Conservation (phyloP, 2,113 vertebrate species). For the Hemicordylus capensis region DNA sequence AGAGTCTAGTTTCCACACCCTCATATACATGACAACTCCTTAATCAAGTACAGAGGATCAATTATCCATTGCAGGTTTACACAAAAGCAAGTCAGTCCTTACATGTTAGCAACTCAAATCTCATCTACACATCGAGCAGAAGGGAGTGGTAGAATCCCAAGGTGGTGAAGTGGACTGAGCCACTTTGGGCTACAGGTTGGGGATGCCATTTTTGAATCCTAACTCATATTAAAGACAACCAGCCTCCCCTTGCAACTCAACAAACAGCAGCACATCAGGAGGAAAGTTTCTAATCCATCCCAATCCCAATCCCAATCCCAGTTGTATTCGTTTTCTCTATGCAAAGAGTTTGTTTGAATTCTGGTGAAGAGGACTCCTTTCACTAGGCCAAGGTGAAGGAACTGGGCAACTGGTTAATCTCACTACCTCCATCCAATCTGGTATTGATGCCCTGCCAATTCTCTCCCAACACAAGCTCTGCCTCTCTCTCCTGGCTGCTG, state of each 20-base stretch:
- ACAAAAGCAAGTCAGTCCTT: background rate
- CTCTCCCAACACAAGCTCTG: background rate
- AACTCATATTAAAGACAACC: too few species aligned
- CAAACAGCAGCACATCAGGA: too few species aligned
- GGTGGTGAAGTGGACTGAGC: background rate
- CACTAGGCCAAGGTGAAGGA: background rate
- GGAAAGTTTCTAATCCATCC: too few species aligned
- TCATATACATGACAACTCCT: background rate
- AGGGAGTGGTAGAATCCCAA: too few species aligned
- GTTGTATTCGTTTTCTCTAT: too few species aligned
- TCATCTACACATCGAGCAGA: too few species aligned
- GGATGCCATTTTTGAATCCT: too few species aligned
- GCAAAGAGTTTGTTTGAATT: too few species aligned
- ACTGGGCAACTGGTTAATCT: background rate
- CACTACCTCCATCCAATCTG: background rate
- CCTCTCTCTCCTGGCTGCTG: background rate
- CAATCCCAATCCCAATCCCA: too few species aligned
- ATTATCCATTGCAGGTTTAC: background rate
- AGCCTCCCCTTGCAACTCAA: too few species aligned
- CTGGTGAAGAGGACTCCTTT: background rate
- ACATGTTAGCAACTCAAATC: background rate
- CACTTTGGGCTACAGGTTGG: too few species aligned
- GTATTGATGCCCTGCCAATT: background rate
- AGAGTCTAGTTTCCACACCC: rapidly evolving
- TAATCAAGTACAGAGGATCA: background rate